Evolutionary conservation across 2,797 vertebrate species (phyloP), one percentile per base, ranked within the genome.

Genomic region (Sebastes hopkinsi): DNA sequence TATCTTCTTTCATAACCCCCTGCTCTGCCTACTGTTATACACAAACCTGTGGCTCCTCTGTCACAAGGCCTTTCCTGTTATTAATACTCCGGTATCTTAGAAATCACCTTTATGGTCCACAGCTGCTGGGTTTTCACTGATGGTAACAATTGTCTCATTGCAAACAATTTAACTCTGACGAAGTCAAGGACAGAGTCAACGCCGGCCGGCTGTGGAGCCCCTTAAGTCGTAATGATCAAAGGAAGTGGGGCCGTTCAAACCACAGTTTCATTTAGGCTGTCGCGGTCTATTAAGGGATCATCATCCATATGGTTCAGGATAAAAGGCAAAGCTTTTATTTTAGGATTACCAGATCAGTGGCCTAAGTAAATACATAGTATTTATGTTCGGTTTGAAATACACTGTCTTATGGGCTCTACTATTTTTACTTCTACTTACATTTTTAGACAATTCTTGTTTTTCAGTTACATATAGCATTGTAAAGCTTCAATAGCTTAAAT

Each of bases 141-240:
- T 90, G 92, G 84, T 81, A 93, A 88, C 82, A 83, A 92, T 83
- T 76, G 77, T 73, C 78, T 83, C 77, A 86, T 87, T 88, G 80
- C 79, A 90, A 90, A 92, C 79, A 74, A 80, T 88, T 93, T 84
- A 70, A 76, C 85, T 90, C 67, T 89, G 88, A 92, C 86, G 56
- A 87, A 89, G 90, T 91, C 91, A 92, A 92, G 91, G 92, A 70
- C 83, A 67, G 87, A 75, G 81, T 78, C 36, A 85, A 46, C 16
- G 77, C 74, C 25, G 30, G 75, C 75, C 36, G 85, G 77, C 79
- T 76, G 72, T 72, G 68, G 82, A 81, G 85, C 79, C 83, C 62
- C 81, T 65, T 14, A 62, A 84, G 85, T 77, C 25, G 61, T 68
- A 66, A 77, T 88, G 92, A 94, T 95, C 88, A 93, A 94, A 94